Evolutionary conservation across 2,797 vertebrate genomes (phyloP), one percentile per base, ranked within the genome.

Genomic region (Aplochiton taeniatus): DNA sequence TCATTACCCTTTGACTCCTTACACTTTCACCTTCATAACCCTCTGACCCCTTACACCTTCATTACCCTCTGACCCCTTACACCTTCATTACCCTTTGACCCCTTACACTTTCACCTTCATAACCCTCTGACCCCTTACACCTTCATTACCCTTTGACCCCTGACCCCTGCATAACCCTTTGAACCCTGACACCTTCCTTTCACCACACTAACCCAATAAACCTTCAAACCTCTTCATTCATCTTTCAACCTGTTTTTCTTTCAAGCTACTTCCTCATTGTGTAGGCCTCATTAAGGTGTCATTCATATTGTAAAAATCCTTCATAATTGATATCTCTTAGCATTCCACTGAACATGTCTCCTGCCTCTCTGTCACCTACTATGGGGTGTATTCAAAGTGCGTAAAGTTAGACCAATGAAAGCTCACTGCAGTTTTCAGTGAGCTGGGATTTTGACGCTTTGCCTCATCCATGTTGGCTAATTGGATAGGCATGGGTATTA

Each of bases 1-100:
- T n/a, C 96, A 93, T 98, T 95, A 95, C 95, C 83, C 69, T 71
- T 76, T 65, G 43, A 55, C 63, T 71, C 69, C 78, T 65, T 70
- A 68, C 75, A 62, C 57, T 65, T 58, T 61, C 68, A 42, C 45
- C 70, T 53, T 65, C 63, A 63, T 76, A 46, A n/a, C 63, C 64
- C 63, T 68, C 52, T 49, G 57, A 74, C 63, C 63, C 76, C 84
- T 71, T 56, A 45, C 63, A 50, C 19, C 20, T 42, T 10, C 43
- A 44, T n/a, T n/a, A n/a, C n/a, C n/a, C n/a, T n/a, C n/a, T n/a
- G n/a, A n/a, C n/a, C n/a, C n/a, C n/a, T n/a, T n/a, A n/a, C n/a
- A n/a, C 57, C n/a, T 19, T 66, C 61, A 16, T 13, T 66, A 11
- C 31, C 19, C 31, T 11, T 51, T 51, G 49, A 50, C 49, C 14